Evolutionary conservation across 2,888 invertebrate species (phyloP).

Genomic region (Limulus polyphemus): DNA sequence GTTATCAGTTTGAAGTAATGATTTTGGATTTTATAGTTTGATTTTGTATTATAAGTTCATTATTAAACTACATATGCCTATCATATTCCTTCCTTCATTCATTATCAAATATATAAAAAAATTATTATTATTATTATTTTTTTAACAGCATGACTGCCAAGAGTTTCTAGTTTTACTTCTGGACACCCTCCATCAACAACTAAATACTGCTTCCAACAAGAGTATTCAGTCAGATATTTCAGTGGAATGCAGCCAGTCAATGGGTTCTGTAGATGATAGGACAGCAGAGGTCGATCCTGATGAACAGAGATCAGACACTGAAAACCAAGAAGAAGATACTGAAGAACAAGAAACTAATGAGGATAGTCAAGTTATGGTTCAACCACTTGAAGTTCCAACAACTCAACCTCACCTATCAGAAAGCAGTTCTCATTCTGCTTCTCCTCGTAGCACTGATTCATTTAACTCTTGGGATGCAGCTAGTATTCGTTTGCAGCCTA

Average conservation of each 20-base stretch:
- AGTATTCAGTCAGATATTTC: too few relatives aligned
- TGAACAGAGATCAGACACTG: neutral
- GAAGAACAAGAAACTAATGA: neutral
- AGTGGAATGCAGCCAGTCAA: too few relatives aligned
- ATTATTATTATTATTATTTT: too few relatives aligned
- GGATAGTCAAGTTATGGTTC: too few relatives aligned
- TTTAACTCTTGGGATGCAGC: neutral
- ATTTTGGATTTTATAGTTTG: slow-evolving; percentile 4
- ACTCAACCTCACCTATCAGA: too few relatives aligned
- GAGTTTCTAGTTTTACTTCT: slow-evolving; percentile 50
- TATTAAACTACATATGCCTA: too few relatives aligned
- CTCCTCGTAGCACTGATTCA: slow-evolving; percentile 1
- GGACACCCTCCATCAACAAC: slow-evolving; percentile 50
- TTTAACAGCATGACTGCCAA: slow-evolving; percentile 50
- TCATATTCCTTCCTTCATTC: neutral
- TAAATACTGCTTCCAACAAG: slow-evolving; percentile 28
- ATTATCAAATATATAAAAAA: slow-evolving; percentile 1
- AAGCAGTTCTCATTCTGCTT: neutral
- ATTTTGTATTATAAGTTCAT: neutral
- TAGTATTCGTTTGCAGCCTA: slow-evolving; percentile 27
- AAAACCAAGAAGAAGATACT: neutral
- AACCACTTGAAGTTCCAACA: too few relatives aligned
- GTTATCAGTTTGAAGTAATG: too few relatives aligned
- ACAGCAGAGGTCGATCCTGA: slow-evolving; percentile 1
- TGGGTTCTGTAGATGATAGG: neutral